These are phyloP conservation scores for Sminthurinus signatus DNA, from an alignment of 1,140 invertebrate genomes.

Conservation along the genomic window DNA sequence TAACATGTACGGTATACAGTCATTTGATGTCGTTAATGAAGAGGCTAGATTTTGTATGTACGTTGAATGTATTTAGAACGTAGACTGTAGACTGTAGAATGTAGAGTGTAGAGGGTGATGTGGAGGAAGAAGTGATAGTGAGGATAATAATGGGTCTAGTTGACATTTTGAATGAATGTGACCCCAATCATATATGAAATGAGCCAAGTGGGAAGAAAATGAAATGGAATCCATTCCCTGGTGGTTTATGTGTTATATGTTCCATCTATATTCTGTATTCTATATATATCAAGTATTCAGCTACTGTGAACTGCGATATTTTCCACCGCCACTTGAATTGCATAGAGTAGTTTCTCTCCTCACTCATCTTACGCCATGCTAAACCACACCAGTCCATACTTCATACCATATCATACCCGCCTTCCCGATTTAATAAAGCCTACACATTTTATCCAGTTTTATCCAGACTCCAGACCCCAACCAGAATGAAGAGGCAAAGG, in stretches of 20 bases:
- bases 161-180: neutral
- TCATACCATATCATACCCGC: neutral
- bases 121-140: neutral
- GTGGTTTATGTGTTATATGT: neutral
- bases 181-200: conserved; percentile 8
- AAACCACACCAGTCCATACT: neutral
- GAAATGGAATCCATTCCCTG: neutral
- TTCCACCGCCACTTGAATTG: no score
- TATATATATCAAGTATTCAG: no score
- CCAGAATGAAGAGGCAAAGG: no score
- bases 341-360: no score
- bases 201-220: neutral
- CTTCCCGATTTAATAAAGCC: neutral
- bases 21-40: neutral
- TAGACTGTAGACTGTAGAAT: neutral
- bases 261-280: no score
- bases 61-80: neutral
- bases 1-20: no score
- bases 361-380: no score
- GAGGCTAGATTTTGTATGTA: neutral
- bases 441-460: no score
- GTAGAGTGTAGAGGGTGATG: neutral
- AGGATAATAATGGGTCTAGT: neutral
- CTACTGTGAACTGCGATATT: no score
- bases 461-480: no score